Evolutionary conservation across 2,888 invertebrate species (phyloP), one percentile per base, ranked within the genome.

Genomic region (Lithosia quadra): DNA sequence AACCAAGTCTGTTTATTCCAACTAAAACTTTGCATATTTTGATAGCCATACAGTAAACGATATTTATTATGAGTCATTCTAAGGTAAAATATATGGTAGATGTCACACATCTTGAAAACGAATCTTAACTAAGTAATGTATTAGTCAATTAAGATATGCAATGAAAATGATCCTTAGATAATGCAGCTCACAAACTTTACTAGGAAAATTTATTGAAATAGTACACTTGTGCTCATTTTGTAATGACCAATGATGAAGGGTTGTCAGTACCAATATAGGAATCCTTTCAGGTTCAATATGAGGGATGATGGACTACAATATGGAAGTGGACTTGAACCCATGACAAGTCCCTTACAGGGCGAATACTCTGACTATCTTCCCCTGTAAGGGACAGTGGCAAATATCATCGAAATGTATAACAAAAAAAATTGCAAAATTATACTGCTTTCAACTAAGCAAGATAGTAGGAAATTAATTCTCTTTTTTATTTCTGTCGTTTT

Each of bases 1-100:
- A 67, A 64, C 21, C 65, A 67, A 24, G 39, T 49, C 49, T 62
- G 62, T 69, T 66, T 67, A 69, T 55, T 49, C 22, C 22, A 24
- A 49, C 24, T 57, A 61, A 69, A 24, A 69, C 33, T 67, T 57
- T 33, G n/a, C 36, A 61, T 61, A 66, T 59, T 65, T 34, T 36
- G 18, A 65, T 66, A 39, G 24, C 36, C 13, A 21, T 34, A 15
- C 34, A n/a, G 34, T 15, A n/a, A 21, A 18, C 21, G 18, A 15
- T 0, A 10, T 63, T n/a, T 10, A 49, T 49, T 62, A 62, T 53
- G 33, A 53, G 53, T 53, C 33, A 33, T 56, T 56, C 24, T 11
- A 24, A 56, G 15, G 22, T 28, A 24, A 24, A 56, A 49, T 62
- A 49, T 21, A 22, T 60, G 59, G 49, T 28, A 49, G 21, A 59